These are phyloP conservation scores for Echinops telfairi DNA, from an alignment of 2,113 vertebrate genomes.

Conservation along the genomic window DNA sequence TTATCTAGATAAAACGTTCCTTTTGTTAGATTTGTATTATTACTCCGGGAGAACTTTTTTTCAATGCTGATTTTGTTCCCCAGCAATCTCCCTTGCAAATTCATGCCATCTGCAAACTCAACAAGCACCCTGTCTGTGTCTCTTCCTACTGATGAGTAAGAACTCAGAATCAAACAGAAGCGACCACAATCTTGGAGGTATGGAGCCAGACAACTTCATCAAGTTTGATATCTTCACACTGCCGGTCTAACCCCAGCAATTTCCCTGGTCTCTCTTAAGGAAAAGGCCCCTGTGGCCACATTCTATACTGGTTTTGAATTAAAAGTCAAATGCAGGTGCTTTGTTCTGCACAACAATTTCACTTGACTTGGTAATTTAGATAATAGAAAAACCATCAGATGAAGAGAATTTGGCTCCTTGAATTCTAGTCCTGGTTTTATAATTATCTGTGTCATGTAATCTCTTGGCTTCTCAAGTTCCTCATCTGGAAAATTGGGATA, in stretches of 20 bases:
- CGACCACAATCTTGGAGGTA: background rate
- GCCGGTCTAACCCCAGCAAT: background rate
- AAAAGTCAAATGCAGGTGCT: background rate
- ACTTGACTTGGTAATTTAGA: slow-evolving; percentile 11
- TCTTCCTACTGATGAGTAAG: background rate
- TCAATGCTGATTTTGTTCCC: slow-evolving; percentile 30
- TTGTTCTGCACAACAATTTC: background rate
- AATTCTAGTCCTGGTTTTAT: slow-evolving; percentile 25
- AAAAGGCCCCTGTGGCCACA: background rate
- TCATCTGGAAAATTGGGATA: slow-evolving; percentile 6
- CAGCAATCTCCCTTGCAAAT: background rate
- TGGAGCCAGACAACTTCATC: background rate
- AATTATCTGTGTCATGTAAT: slow-evolving; percentile 11
- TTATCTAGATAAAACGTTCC: background rate
- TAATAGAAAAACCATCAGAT: slow-evolving; percentile 1
- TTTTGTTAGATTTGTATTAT: slow-evolving; percentile 16
- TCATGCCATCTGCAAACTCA: background rate
- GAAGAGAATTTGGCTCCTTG: background rate
- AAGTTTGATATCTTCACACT: background rate
- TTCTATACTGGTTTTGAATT: slow-evolving; percentile 30
- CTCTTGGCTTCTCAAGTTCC: slow-evolving; percentile 15
- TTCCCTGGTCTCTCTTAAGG: background rate
- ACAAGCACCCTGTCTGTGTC: background rate
- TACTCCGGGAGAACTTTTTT: background rate
- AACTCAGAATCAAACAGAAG: background rate